Evolutionary conservation across 2,888 invertebrate genomes (phyloP), one percentile per base, ranked within the genome.

Genomic region (Blera fallax): DNA sequence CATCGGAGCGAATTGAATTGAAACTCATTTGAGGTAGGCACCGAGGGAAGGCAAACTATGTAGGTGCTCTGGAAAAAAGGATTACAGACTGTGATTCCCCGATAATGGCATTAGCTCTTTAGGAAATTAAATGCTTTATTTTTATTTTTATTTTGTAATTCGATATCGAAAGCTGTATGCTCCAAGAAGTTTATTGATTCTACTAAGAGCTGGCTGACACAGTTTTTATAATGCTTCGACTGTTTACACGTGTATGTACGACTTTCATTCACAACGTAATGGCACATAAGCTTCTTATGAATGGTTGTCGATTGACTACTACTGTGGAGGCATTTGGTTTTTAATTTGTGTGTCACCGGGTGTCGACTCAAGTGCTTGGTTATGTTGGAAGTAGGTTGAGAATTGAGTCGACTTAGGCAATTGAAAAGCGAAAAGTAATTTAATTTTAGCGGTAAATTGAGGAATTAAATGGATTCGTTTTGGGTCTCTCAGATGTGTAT

Each of bases 201-300:
- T 48, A 52, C 65, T 54, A 18, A 78, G 50, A 64, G 40, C 43
- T 32, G 18, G 2, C 43, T 73, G 80, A 73, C 74, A 81, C 16
- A 74, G 34, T 62, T 69, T n/a, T 74, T 60, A 24, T 48, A 70
- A 48, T 45, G 58, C 40, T 73, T 24, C 3, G 2, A 11, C 18
- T 24, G 14, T 48, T 58, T 24, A 32, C 56, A 4, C 8, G 1
- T 16, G 24, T 37, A 3, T 27, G 37, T 21, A 16, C 10, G 7
- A 24, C 11, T 40, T 40, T 40, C n/a, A 64, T 52, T 54, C 62
- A 67, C 69, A 69, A n/a, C 45, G 58, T 74, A 45, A 74, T 81
- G 37, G 37, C 8, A 62, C 32, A 27, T 18, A 64, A 81, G 69
- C 81, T 50, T 69, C 81, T 76, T 81, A 81, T 67, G 40, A 60